These are phyloP conservation scores for Centruroides sculpturatus DNA, from an alignment of 1,140 invertebrate genomes.

Conservation along the genomic window DNA sequence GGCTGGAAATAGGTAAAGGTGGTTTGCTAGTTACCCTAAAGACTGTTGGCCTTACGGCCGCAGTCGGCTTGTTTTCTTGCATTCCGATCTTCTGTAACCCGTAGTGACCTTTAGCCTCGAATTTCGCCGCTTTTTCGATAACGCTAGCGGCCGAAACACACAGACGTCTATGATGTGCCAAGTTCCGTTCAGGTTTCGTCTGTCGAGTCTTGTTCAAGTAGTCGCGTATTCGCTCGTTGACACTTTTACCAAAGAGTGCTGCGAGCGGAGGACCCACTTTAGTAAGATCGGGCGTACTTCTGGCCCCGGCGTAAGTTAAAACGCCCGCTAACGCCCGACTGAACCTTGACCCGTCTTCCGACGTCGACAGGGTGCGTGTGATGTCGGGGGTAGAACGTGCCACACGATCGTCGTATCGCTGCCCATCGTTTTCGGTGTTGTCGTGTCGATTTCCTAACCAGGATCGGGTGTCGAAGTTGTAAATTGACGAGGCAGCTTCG, in stretches of 20 bases:
- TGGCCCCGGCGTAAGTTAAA: no score
- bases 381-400: no score
- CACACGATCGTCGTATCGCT: no score
- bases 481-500: no score
- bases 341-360: no score
- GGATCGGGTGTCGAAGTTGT: no score
- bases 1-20: background rate
- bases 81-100: no score
- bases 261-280: background rate
- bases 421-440: no score
- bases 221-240: conserved; percentile 9
- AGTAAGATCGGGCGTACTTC: conserved; percentile 8
- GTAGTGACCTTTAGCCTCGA: conserved; percentile 4
- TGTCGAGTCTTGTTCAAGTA: conserved; percentile 2
- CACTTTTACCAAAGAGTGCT: conserved; percentile 6
- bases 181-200: conserved; percentile 2
- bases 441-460: no score
- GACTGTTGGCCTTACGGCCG: conserved; percentile 3
- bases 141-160: conserved; percentile 10
- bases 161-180: conserved; percentile 1
- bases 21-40: background rate
- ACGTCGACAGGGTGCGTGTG: no score
- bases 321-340: no score
- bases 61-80: conserved; percentile 6
- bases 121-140: conserved; percentile 7